phyloP scores from a whole-genome alignment of 1,140 invertebrate species.

The Caenorhabditis inopinata region DNA sequence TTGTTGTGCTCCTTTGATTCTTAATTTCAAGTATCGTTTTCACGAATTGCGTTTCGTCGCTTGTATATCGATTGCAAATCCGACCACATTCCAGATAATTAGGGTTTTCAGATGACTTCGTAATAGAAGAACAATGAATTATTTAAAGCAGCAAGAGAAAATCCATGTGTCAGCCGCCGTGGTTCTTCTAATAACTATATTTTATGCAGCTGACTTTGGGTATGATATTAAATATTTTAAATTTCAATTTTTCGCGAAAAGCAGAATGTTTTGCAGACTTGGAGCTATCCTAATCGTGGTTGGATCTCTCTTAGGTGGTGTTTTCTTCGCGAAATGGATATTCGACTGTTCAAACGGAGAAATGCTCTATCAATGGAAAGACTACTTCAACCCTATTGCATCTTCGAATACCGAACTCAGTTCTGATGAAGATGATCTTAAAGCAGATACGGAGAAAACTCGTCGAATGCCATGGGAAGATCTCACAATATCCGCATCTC shows the following conservation, averaged over 20 bases:
- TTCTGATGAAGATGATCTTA: background rate
- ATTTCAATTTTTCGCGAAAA: background rate
- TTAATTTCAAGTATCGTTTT: background rate
- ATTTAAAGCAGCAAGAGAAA: background rate
- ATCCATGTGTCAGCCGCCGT: conserved; percentile 25
- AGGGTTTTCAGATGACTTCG: no score
- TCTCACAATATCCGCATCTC: conserved; percentile 19
- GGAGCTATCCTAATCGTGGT: background rate
- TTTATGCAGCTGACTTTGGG: conserved; percentile 34
- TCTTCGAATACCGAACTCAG: background rate
- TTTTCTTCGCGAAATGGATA: background rate
- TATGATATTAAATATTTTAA: background rate
- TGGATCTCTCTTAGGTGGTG: background rate
- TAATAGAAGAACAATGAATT: background rate
- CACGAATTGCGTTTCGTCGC: no score
- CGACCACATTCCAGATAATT: no score
- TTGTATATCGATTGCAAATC: no score
- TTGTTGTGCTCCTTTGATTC: background rate
- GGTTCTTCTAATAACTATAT: background rate
- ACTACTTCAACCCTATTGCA: background rate
- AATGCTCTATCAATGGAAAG: background rate
- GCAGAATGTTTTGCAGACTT: background rate
- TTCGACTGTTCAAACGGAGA: conserved; percentile 10
- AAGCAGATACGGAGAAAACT: background rate
- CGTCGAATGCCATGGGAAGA: conserved; percentile 37